phyloP scores from a whole-genome alignment of 2,113 vertebrate species.

The Hyla sarda region DNA sequence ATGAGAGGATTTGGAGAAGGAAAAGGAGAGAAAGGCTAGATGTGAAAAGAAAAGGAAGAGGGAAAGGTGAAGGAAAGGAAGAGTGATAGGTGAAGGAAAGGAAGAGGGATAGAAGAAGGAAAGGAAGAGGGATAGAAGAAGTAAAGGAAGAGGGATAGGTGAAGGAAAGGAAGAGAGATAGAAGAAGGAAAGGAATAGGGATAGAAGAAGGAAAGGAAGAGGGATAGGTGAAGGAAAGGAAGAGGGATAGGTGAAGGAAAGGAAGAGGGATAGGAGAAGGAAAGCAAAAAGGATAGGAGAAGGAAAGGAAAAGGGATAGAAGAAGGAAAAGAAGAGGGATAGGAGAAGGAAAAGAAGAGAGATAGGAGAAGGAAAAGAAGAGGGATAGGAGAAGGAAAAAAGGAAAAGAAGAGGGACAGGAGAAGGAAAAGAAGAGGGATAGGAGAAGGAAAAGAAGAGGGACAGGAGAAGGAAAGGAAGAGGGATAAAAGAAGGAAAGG shows the following conservation, averaged over 20 bases:
- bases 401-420: not conserved
- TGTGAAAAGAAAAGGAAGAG: not conserved
- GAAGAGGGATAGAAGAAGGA: not conserved
- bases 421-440: too few species aligned
- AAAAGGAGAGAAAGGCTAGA: not conserved
- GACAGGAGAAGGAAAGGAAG: too few species aligned
- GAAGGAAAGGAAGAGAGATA: too few species aligned
- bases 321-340: too few species aligned
- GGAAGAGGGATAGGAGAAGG: not conserved
- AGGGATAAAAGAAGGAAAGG: not conserved
- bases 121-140: not conserved
- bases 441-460: not conserved
- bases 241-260: not conserved
- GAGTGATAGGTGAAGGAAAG: not conserved
- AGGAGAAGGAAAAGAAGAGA: too few species aligned
- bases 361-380: too few species aligned
- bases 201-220: too few species aligned
- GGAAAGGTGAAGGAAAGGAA: not conserved
- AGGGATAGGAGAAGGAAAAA: not conserved
- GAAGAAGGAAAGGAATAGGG: too few species aligned
- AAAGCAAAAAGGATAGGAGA: not conserved
- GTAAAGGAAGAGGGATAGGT: too few species aligned
- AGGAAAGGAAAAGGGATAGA: not conserved
- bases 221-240: not conserved
- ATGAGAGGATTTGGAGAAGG: too few species aligned